Percentiles rank a stretch among this genome's conserved stretches.
phyloP scores from a whole-genome alignment of 1,140 invertebrate genomes.

The Aphaenogaster floridana region DNA sequence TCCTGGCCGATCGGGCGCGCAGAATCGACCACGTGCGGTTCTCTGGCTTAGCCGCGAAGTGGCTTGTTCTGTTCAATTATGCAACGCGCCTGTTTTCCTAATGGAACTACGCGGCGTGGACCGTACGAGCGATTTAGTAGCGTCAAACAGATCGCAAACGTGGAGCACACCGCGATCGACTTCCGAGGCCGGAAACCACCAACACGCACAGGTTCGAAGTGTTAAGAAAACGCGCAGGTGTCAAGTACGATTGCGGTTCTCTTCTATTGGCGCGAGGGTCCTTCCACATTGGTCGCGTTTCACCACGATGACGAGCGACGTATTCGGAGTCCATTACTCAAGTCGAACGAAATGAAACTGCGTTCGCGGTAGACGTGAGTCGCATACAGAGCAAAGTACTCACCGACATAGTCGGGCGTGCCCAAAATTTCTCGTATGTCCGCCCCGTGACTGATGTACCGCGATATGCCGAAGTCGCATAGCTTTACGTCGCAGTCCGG shows the following conservation, averaged over 20 bases:
- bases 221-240: not conserved
- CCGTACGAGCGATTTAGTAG: not conserved
- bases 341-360: not conserved
- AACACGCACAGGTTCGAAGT: not conserved
- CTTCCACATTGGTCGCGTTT: not conserved
- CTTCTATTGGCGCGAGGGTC: not conserved
- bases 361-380: not conserved
- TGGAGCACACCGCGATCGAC: slow-evolving; percentile 8
- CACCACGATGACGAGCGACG: not conserved
- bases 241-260: slow-evolving; percentile 9
- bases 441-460: slow-evolving; percentile 94
- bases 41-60: slow-evolving; percentile 38
- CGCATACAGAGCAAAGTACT: slow-evolving; percentile 82
- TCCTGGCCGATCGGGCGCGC: not conserved
- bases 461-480: slow-evolving; percentile 98
- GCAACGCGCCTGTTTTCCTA: slow-evolving; percentile 63
- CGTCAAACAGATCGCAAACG: slow-evolving; percentile 3
- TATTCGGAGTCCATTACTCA: not conserved
- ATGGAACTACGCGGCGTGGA: slow-evolving; percentile 60
- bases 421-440: slow-evolving; percentile 97
- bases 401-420: slow-evolving; percentile 97
- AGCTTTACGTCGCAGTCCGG: slow-evolving; percentile 94
- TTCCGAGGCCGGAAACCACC: not conserved
- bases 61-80: slow-evolving; percentile 68
- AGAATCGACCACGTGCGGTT: slow-evolving; percentile 26